Base-by-base conservation (phyloP, 2,797 vertebrate species). In the Spinus pinus region DNA sequence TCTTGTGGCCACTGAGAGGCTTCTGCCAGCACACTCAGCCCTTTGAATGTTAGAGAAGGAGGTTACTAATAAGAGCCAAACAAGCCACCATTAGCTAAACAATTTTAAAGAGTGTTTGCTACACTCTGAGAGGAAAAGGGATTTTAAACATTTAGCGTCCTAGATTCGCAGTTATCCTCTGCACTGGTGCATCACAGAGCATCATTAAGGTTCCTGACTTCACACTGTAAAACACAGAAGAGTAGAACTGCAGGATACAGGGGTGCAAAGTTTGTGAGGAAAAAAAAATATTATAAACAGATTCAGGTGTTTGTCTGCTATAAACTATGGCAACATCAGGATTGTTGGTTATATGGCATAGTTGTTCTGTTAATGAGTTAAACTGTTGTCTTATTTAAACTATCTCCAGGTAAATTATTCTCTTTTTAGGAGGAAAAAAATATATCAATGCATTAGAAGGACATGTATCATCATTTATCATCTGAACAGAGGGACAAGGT, bases 141-240 rank as follows among this genome's bases (percentile, higher is more conserved):
- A 95, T 95, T 96, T 97, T 95, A 92, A 95, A 92, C 73, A 81
- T 97, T 95, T 96, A 97, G 95, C 97, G 97, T 87, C 93, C 93
- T 91, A 97, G 88, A 96, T 96, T 94, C 94, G 84, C 73, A 92
- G 46, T 84, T 92, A 86, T 92, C 58, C 87, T 93, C 94, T 95
- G 86, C 95, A 14, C 39, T 65, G 33, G 15, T 97, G 94, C 60
- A 50, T 64, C 83, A 73, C 73, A 77, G 88, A 91, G 39, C 47
- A 95, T 92, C 93, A 58, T 86, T 91, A 94, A 88, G 75, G 80
- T 88, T 96, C 90, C 89, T 75, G 94, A 89, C 86, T 92, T 88
- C 87, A 77, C 84, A 61, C 37, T 81, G 73, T 95, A 93, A 97
- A 94, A 93, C 47, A 70, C 33, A 94, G 94, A 91, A 83, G 30